Evolutionary conservation across 1,140 invertebrate genomes (phyloP).

Genomic region (Halyomorpha halys): DNA sequence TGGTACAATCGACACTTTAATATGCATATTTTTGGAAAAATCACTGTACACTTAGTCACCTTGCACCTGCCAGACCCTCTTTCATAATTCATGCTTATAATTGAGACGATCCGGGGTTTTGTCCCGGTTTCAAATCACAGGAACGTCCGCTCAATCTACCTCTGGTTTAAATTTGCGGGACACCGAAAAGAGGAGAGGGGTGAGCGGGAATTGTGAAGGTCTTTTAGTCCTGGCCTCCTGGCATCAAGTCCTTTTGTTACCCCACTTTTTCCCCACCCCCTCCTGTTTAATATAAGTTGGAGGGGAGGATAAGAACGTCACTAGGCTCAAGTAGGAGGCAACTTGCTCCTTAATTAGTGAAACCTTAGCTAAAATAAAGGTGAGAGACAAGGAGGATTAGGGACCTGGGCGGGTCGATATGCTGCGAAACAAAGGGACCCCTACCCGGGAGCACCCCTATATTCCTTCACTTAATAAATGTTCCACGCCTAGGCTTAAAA

Average conservation of each 20-base stretch:
- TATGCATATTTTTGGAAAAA: no score
- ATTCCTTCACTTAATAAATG: conserved; percentile 17
- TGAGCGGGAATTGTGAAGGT: no score
- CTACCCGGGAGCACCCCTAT: not conserved
- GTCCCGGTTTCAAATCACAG: no score
- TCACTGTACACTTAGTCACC: no score
- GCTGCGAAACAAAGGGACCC: not conserved
- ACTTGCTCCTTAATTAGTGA: conserved; percentile 12
- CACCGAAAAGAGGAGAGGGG: no score
- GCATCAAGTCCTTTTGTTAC: conserved; percentile 10
- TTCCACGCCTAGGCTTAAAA: conserved; percentile 4
- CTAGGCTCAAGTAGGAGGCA: conserved; percentile 1
- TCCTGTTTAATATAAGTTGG: conserved; percentile 4
- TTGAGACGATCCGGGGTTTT: no score
- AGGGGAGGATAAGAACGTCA: conserved; percentile 7
- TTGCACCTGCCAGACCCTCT: no score
- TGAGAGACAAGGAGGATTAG: conserved; percentile 13
- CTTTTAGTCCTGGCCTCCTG: not conserved
- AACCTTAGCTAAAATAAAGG: conserved; percentile 14
- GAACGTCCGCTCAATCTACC: no score
- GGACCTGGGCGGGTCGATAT: not conserved
- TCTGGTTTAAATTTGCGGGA: no score
- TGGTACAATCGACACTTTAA: no score
- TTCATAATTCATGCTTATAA: no score
- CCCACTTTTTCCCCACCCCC: not conserved